Conservation (phyloP, 2,113 vertebrate genomes). For the Notechis scutatus region DNA sequence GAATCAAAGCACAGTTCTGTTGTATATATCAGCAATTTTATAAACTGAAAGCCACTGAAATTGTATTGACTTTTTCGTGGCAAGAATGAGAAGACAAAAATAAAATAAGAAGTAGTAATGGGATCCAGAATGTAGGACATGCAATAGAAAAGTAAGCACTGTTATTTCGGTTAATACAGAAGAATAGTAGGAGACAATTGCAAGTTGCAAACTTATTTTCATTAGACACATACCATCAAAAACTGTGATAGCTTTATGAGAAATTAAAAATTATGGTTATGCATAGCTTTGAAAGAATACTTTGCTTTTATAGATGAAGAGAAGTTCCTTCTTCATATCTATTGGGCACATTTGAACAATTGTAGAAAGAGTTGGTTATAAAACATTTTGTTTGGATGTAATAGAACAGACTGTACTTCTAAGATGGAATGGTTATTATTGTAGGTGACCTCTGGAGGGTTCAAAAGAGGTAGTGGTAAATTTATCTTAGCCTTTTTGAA, state of each 20-base stretch:
- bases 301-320: background rate
- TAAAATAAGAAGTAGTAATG: slow-evolving; percentile 12
- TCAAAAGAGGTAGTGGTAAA: background rate
- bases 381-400: background rate
- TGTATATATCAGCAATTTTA: background rate
- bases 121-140: background rate
- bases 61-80: slow-evolving; percentile 6
- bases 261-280: background rate
- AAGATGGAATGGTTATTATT: background rate
- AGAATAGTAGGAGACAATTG: background rate
- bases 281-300: background rate
- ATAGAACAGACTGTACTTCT: background rate
- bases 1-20: background rate
- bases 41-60: background rate
- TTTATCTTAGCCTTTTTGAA: background rate
- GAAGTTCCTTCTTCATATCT: background rate
- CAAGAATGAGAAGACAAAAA: slow-evolving; percentile 13
- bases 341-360: background rate
- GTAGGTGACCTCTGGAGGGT: background rate
- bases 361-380: background rate
- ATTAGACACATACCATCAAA: background rate
- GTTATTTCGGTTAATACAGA: background rate
- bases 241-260: background rate
- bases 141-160: background rate
- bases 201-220: background rate